Base-by-base conservation (phyloP, 2,888 invertebrate genomes). In the Sphaerophoria taeniata region DNA sequence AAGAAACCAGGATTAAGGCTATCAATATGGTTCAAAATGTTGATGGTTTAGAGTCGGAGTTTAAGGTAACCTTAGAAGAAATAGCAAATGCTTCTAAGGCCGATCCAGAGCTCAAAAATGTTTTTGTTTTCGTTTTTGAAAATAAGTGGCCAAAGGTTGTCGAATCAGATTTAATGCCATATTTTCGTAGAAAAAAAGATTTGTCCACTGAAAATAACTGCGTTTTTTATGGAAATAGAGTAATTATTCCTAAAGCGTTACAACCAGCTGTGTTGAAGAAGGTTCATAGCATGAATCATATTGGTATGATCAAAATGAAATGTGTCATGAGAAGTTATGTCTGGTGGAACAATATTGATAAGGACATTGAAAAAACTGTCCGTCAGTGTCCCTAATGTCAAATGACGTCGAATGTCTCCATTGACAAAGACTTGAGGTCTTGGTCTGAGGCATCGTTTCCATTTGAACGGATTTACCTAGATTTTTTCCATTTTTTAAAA, bases 91-190 rank as follows among this genome's bases (percentile, higher is more conserved):
- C 6, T 0, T 33, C 33, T 55, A 33, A 55, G 9, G 3, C 12
- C 1, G 55, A 55, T 6, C 55, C 31, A 1, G 12, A 33, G 6
- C n/a, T 55, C 24, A 6, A 55, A 55, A 55, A 55, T 55, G 33
- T 55, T 55, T 55, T 55, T 55, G 33, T 7, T n/a, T 55, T 33
- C 6, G 55, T 55, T 33, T 33, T 55, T 55, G 12, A 55, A 33
- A 55, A 55, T 55, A 55, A 5, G 0, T 55, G 33, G 55, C 55
- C 55, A 6, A 55, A 55, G 12, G n/a, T 55, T 55, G 5, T 55
- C 33, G 33, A 24, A 7, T 6, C 51, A 24, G 24, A 24, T 2
- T 24, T 24, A 24, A 24, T 24, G 24, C 24, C 24, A 24, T 24
- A 24, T 24, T 24, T 24, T 24, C 24, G 24, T 24, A 24, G 24